phyloP scores from a whole-genome alignment of 2,113 vertebrate genomes.

The Sinosuthora webbiana region DNA sequence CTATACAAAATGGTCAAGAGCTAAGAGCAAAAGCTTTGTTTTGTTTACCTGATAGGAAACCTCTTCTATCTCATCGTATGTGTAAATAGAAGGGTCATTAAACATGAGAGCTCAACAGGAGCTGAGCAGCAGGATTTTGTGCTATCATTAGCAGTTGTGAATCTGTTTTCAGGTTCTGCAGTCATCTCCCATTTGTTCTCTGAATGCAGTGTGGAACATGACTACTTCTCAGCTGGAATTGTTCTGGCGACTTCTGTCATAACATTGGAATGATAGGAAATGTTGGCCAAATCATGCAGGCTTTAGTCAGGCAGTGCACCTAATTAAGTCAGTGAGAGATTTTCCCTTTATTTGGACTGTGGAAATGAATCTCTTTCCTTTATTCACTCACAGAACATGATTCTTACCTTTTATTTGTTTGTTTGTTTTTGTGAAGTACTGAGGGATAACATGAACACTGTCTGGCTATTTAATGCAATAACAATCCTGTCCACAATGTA shows the following conservation, averaged over 20 bases:
- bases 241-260: constrained; percentile 18
- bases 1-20: background rate
- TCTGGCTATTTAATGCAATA: background rate
- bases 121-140: background rate
- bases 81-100: background rate
- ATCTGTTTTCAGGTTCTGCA: background rate
- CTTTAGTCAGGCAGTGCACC: constrained; percentile 14
- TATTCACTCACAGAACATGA: background rate
- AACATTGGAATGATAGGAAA: constrained; percentile 37
- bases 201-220: background rate
- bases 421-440: background rate
- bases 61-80: background rate
- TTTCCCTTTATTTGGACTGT: background rate
- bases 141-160: background rate
- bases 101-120: background rate
- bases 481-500: background rate
- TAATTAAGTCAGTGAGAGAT: constrained; percentile 20
- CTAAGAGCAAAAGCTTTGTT: background rate
- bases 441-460: background rate
- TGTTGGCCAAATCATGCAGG: constrained; percentile 32
- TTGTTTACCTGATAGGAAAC: background rate
- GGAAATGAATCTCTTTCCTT: background rate
- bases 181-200: background rate
- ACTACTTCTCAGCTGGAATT: constrained; percentile 20
- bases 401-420: background rate